These are phyloP conservation scores for Bostrychus sinensis DNA, from an alignment of 2,113 vertebrate genomes.

Conservation along the genomic window DNA sequence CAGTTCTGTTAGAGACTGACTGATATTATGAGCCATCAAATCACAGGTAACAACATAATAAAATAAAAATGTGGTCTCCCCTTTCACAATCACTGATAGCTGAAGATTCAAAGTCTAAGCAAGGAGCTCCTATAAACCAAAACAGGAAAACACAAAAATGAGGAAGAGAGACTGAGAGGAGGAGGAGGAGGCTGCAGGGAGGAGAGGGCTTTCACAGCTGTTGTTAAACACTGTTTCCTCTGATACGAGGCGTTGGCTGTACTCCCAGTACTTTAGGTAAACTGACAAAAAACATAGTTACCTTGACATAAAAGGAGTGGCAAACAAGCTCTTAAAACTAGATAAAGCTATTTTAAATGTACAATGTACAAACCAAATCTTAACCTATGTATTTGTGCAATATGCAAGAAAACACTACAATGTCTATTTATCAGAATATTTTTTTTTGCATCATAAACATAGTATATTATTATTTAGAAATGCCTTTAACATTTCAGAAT, in stretches of 20 bases:
- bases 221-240: slow-evolving; percentile 74
- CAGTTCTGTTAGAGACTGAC: neutral
- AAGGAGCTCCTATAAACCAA: slow-evolving; percentile 52
- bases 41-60: slow-evolving; percentile 10
- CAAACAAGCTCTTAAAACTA: too few species aligned
- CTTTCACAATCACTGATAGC: slow-evolving; percentile 40
- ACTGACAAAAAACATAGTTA: slow-evolving; percentile 58
- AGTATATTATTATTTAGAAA: too few species aligned
- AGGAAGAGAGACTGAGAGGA: slow-evolving; percentile 56
- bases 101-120: slow-evolving; percentile 38
- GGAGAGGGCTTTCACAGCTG: slow-evolving; percentile 66
- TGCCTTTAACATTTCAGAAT: too few species aligned
- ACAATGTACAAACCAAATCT: too few species aligned
- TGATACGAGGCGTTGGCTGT: slow-evolving; percentile 71
- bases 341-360: neutral
- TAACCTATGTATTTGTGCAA: too few species aligned
- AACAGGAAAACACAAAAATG: slow-evolving; percentile 75
- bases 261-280: slow-evolving; percentile 76
- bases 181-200: slow-evolving; percentile 25
- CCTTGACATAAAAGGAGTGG: slow-evolving; percentile 36
- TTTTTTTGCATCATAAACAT: too few species aligned
- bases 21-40: neutral
- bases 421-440: too few species aligned
- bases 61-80: slow-evolving; percentile 45
- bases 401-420: too few species aligned